Conservation (phyloP, 2,113 vertebrate genomes). For the Stegostoma tigrinum region DNA sequence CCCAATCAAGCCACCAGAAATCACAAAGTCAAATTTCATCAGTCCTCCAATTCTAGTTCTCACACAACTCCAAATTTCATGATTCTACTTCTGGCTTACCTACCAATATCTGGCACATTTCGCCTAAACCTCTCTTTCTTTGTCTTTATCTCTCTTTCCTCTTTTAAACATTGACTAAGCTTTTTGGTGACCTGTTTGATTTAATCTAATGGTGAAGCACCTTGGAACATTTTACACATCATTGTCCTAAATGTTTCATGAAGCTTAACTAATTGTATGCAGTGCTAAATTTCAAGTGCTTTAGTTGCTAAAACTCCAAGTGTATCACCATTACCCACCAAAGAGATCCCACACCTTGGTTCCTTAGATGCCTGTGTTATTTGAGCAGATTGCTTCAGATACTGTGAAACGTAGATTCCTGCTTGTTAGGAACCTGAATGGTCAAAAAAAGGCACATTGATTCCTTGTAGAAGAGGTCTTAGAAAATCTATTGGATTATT, state of each 20-base stretch:
- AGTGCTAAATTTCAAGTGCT: background rate
- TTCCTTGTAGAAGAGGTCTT: background rate
- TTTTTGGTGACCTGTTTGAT: too few relatives aligned
- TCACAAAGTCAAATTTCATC: too few relatives aligned
- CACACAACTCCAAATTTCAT: too few relatives aligned
- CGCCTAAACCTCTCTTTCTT: too few relatives aligned
- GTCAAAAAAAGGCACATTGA: background rate
- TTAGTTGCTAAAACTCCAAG: background rate
- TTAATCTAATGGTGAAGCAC: background rate
- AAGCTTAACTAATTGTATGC: background rate
- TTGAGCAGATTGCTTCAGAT: background rate
- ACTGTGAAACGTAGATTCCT: background rate
- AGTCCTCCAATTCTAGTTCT: too few relatives aligned
- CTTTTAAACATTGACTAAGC: too few relatives aligned
- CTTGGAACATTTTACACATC: background rate
- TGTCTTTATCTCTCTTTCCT: too few relatives aligned
- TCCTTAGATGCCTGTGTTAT: background rate
- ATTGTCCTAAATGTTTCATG: background rate
- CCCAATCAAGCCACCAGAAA: too few relatives aligned
- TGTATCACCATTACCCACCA: background rate
- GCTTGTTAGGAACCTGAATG: background rate
- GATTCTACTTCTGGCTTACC: too few relatives aligned
- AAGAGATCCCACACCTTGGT: background rate
- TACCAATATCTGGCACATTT: too few relatives aligned
- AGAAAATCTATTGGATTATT: background rate